A percentile compares a stretch with the other conserved stretches of the same genome.
Conservation (phyloP, 2,797 vertebrate species). For the Sardinella longiceps region DNA sequence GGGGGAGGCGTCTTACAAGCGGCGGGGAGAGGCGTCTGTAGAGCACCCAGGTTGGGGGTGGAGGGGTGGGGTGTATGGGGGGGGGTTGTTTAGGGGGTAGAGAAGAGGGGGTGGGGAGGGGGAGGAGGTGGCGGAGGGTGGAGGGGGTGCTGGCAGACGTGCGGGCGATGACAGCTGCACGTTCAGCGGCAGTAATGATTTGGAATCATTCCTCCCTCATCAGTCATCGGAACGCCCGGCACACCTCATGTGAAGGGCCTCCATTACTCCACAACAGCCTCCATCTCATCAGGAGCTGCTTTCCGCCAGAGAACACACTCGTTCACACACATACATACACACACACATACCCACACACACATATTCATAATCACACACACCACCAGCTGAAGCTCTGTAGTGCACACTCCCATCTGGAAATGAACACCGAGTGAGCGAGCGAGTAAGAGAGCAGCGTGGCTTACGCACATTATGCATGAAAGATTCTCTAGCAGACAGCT, state of each 20-base stretch:
- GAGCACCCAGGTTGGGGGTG: slow-evolving; percentile 9
- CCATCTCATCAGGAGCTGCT: slow-evolving; percentile 23
- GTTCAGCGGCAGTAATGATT: slow-evolving; percentile 13
- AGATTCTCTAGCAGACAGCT: slow-evolving; percentile 14
- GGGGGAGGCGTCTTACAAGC: slow-evolving; percentile 52
- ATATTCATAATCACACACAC: background rate
- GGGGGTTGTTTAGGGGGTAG: background rate
- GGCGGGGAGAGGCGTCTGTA: slow-evolving; percentile 39
- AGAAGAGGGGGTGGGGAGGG: background rate
- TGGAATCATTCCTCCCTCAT: slow-evolving; percentile 28
- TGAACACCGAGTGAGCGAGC: background rate
- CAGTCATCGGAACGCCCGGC: slow-evolving; percentile 24
- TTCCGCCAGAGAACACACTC: background rate
- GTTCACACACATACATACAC: background rate
- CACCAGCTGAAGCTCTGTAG: slow-evolving; percentile 6
- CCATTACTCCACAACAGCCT: slow-evolving; percentile 12
- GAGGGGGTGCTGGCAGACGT: background rate
- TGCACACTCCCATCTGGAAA: slow-evolving; percentile 9
- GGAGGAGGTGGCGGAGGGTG: background rate
- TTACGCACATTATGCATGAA: slow-evolving; percentile 4
- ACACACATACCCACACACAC: slow-evolving; percentile 1
- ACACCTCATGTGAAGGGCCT: slow-evolving; percentile 25
- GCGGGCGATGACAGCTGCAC: background rate
- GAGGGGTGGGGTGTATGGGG: slow-evolving; percentile 5
- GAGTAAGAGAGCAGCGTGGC: too few species aligned